Base-by-base conservation (phyloP, 2,797 vertebrate genomes). In the Brachyrhaphis roseni region DNA sequence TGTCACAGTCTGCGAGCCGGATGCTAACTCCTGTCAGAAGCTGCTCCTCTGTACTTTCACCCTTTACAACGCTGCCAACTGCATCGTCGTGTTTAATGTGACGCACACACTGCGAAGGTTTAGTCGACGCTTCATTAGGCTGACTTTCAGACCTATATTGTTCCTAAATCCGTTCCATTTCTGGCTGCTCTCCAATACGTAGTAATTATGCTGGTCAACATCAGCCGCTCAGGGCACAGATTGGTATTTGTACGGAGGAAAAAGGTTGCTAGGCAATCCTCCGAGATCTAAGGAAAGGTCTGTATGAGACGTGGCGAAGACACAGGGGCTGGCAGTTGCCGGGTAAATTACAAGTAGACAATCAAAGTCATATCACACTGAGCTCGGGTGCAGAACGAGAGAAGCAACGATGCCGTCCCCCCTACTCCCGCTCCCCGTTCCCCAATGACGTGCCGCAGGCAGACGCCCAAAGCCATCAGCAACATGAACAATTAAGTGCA, bases 181-280 rank as follows among this genome's bases (percentile, higher is more conserved):
- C 76, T 79, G 75, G 36, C 85, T 78, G 75, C 64, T 75, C 76
- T 80, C 59, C 53, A 72, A 81, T 89, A 83, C 74, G 87, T 89
- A 79, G 88, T 85, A 88, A 92, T 90, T 84, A 84, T 31, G 73
- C 39, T 62, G 87, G 90, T 88, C 87, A 84, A 86, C 81, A 47
- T 70, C 80, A 43, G 46, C 89, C 68, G 81, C 81, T 87, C 77
- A 16, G 76, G 72, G 84, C 88, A 81, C 83, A 90, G 86, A 89
- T 84, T 86, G 86, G 84, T 87, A 87, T 89, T 93, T 90, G 86
- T 86, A 59, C 82, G 51, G 83, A 92, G 85, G 78, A 84, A 90
- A 93, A 89, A 90, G 93, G 92, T 95, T 94, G 93, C 94, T 95
- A 93, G 92, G 94, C 93, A 93, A 94, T 93, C 88, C 89, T 84